Evolutionary conservation across 2,113 vertebrate species (phyloP).

Genomic region (Montifringilla adamsi): DNA sequence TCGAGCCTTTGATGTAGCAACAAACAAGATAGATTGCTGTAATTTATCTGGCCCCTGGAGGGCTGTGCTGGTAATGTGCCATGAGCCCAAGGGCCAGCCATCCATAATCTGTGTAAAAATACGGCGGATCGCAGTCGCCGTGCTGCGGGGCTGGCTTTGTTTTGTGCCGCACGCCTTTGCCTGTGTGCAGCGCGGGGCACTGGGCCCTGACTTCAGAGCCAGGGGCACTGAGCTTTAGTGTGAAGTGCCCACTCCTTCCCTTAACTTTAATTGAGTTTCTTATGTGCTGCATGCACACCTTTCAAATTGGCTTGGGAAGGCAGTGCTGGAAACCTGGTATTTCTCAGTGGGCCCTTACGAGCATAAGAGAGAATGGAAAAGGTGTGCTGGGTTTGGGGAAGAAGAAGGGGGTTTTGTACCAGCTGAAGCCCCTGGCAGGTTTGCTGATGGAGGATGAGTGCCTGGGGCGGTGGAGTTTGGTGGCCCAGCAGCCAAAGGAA

Average conservation of each 20-base stretch:
- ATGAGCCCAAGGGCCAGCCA: conserved; percentile 48
- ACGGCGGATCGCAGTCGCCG: neutral
- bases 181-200: accelerated
- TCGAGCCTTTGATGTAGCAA: conserved; percentile 44
- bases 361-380: neutral
- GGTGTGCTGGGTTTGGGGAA: neutral
- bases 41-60: conserved; percentile 59
- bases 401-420: neutral
- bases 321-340: accelerated
- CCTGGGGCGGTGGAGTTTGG: neutral
- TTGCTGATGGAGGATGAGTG: neutral
- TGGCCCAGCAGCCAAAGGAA: neutral
- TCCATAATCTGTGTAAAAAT: conserved; percentile 55
- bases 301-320: neutral
- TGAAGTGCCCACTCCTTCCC: neutral
- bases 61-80: conserved; percentile 49
- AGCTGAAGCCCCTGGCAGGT: neutral
- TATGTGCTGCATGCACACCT: neutral
- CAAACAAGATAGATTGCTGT: conserved; percentile 62
- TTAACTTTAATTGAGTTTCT: neutral
- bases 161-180: neutral
- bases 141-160: conserved; percentile 4
- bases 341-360: neutral
- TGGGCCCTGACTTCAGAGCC: neutral
- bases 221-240: neutral